Percentiles rank a stretch among this genome's conserved stretches.
Evolutionary conservation across 1,140 invertebrate species (phyloP).

Genomic region (Formica exsecta): DNA sequence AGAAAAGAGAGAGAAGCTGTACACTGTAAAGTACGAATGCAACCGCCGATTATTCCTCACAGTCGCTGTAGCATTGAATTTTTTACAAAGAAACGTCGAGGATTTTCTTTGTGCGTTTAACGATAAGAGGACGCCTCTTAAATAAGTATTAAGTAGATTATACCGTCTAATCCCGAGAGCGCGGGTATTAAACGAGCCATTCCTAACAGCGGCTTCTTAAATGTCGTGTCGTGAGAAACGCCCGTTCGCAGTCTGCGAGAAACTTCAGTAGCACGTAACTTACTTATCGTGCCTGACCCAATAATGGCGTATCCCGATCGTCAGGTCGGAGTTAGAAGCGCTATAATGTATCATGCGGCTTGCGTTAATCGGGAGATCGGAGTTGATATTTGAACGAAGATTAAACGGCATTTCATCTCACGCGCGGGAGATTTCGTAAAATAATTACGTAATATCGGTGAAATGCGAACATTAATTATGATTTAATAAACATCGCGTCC

Average conservation of each 20-base stretch:
- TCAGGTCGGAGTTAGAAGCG: constrained; percentile 18
- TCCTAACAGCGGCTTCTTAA: constrained; percentile 58
- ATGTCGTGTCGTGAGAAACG: constrained; percentile 46
- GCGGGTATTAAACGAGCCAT: constrained; percentile 66
- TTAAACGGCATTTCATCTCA: not conserved
- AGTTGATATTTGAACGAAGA: constrained; percentile 25
- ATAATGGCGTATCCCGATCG: constrained; percentile 52
- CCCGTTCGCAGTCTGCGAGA: constrained; percentile 40
- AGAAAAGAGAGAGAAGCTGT: not conserved
- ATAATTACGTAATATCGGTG: constrained; percentile 44
- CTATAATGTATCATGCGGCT: constrained; percentile 46
- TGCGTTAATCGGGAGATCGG: constrained; percentile 48
- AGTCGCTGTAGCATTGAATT: constrained; percentile 51
- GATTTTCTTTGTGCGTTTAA: constrained; percentile 30
- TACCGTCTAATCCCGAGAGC: constrained; percentile 54
- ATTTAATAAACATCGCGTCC: constrained; percentile 50
- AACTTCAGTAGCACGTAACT: constrained; percentile 56
- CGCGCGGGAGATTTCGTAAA: constrained; percentile 32
- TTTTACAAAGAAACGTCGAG: constrained; percentile 28
- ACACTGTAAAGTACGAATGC: not conserved
- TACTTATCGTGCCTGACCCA: constrained; percentile 46
- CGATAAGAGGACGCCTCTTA: constrained; percentile 33
- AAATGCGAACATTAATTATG: constrained; percentile 34
- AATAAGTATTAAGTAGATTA: constrained; percentile 67
- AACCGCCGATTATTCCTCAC: constrained; percentile 7